Conservation (phyloP, 2,888 invertebrate genomes). For the Brachyptera putata region DNA sequence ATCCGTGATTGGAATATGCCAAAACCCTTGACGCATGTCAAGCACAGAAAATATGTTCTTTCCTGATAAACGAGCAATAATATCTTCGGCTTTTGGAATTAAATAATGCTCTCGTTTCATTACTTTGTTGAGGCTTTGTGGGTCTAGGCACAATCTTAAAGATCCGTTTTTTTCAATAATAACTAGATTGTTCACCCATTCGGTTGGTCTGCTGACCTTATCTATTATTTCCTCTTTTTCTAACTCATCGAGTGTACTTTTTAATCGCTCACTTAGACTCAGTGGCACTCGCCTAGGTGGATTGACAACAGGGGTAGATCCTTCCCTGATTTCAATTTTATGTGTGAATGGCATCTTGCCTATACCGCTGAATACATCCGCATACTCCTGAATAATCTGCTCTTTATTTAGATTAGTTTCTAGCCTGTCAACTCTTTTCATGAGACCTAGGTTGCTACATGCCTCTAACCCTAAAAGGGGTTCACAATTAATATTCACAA, state of each 20-base stretch:
- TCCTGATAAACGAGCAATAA: not conserved
- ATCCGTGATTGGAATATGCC: conserved; percentile 20
- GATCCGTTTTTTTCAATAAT: conserved; percentile 16
- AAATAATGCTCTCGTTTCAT: conserved; percentile 13
- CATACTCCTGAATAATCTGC: not conserved
- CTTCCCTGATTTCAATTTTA: not conserved
- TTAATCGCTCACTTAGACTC: not conserved
- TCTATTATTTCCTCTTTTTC: not conserved
- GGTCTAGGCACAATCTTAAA: conserved; percentile 16
- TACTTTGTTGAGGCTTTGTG: conserved; percentile 1
- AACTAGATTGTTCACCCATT: conserved; percentile 11
- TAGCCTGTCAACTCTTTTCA: not conserved
- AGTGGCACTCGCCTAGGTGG: not conserved
- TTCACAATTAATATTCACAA: not conserved
- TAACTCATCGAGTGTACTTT: not conserved
- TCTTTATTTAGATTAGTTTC: not conserved
- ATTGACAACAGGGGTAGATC: not conserved
- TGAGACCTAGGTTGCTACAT: not conserved
- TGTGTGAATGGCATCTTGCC: not conserved
- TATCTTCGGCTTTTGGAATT: not conserved
- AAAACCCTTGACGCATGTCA: conserved; percentile 25
- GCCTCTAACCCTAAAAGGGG: not conserved
- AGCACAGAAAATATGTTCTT: conserved; percentile 22
- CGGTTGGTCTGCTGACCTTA: conserved; percentile 2
- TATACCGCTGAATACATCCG: not conserved